These are phyloP conservation scores for Ooceraea biroi DNA, from an alignment of 1,140 invertebrate species.

Conservation along the genomic window DNA sequence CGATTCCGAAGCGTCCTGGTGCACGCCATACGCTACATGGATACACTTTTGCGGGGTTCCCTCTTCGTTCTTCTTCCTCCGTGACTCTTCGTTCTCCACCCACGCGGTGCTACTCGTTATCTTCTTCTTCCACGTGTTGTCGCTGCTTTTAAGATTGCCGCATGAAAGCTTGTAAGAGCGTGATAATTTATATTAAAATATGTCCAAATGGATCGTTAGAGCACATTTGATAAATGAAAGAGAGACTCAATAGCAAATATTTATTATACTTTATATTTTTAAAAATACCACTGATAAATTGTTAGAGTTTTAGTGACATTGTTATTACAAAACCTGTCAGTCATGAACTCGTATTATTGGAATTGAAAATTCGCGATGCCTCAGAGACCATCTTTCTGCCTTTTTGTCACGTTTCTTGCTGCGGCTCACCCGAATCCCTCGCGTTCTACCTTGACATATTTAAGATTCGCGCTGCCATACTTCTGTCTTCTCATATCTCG, in stretches of 20 bases:
- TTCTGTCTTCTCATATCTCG: conserved; percentile 39
- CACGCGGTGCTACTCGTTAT: conserved; percentile 11
- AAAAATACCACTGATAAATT: background rate
- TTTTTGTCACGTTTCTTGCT: conserved; percentile 34
- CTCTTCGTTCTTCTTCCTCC: conserved; percentile 22
- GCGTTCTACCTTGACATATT: conserved; percentile 50
- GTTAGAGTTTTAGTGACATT: background rate
- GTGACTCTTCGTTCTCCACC: conserved; percentile 33
- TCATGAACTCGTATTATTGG: background rate
- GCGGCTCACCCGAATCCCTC: conserved; percentile 12
- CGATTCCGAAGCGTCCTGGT: conserved; percentile 70
- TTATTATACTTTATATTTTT: no score
- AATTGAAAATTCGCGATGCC: conserved; percentile 3
- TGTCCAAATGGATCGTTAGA: no score
- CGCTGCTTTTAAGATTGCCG: background rate
- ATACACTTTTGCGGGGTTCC: conserved; percentile 35
- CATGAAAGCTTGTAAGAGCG: background rate
- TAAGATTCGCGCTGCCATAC: conserved; percentile 43
- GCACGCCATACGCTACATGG: conserved; percentile 55
- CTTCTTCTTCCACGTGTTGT: background rate
- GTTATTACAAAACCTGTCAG: conserved; percentile 8
- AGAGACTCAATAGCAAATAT: no score
- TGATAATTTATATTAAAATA: conserved; percentile 6
- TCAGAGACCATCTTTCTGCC: background rate
- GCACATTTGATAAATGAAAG: no score